Evolutionary conservation across 2,113 vertebrate species (phyloP).

Genomic region (Psettodes erumei): DNA sequence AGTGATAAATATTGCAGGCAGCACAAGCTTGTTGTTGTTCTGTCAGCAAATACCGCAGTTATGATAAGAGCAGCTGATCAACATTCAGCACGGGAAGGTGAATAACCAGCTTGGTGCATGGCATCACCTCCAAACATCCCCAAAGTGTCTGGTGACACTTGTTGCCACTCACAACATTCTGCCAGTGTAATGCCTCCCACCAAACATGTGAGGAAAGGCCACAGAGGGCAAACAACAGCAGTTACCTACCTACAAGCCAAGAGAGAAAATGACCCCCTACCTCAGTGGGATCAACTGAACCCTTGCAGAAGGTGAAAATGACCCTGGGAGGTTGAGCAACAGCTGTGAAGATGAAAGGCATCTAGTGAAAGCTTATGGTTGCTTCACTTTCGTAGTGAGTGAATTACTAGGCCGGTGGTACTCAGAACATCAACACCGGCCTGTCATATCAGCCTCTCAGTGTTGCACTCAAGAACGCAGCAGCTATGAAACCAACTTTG

Average conservation of each 20-base stretch:
- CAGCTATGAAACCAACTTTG: neutral
- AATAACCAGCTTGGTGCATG: constrained; percentile 36
- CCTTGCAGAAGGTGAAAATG: constrained; percentile 62
- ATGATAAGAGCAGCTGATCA: constrained; percentile 42
- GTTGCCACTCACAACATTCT: constrained; percentile 36
- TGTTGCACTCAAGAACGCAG: neutral
- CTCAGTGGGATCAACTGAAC: constrained; percentile 61
- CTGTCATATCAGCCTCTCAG: constrained; percentile 18
- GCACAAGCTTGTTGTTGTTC: constrained; percentile 9
- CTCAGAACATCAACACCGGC: constrained; percentile 46
- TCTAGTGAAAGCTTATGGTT: constrained; percentile 51
- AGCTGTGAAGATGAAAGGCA: constrained; percentile 66
- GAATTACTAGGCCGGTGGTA: constrained; percentile 62
- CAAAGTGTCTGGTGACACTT: constrained; percentile 12
- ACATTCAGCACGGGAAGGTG: constrained; percentile 37
- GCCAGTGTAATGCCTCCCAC: constrained; percentile 7
- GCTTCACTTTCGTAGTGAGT: constrained; percentile 51
- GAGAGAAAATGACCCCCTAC: constrained; percentile 49
- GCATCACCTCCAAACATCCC: constrained; percentile 48
- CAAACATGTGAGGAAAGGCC: constrained; percentile 39
- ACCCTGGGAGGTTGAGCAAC: constrained; percentile 54
- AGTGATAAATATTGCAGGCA: constrained; percentile 50
- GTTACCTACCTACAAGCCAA: constrained; percentile 23
- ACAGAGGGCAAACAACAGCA: constrained; percentile 48
- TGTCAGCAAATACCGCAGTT: neutral